A percentile compares a stretch with the other conserved stretches of the same genome.
Conservation (phyloP, 2,888 invertebrate species). For the Apotomis betuletana region DNA sequence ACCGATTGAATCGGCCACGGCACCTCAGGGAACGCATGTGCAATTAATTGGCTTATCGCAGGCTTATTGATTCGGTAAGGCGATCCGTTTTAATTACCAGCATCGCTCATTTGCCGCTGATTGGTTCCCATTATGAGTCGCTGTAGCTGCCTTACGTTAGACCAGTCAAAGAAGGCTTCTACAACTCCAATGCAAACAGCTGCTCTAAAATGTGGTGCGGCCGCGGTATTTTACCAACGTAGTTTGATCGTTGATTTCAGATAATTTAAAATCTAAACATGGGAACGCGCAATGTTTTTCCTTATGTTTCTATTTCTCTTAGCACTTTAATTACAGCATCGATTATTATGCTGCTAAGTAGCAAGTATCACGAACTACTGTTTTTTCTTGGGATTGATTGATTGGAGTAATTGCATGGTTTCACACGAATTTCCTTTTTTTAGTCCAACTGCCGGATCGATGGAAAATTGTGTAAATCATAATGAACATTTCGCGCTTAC, state of each 20-base stretch:
- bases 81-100: conserved; percentile 81
- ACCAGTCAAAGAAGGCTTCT: conserved; percentile 2
- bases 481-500: conserved; percentile 5
- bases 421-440: conserved; percentile 6
- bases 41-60: conserved; percentile 82
- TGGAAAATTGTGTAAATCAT: conserved; percentile 7
- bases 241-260: too few species aligned
- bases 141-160: conserved; percentile 23
- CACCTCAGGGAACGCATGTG: conserved; percentile 70
- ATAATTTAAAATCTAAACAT: too few species aligned
- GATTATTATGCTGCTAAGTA: neutral
- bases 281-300: too few species aligned
- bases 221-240: too few species aligned
- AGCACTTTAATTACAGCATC: too few species aligned
- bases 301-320: too few species aligned
- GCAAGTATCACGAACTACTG: neutral
- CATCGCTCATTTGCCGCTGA: conserved; percentile 79
- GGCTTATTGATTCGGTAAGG: conserved; percentile 81
- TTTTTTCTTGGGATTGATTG: neutral
- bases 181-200: too few species aligned
- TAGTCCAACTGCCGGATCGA: conserved; percentile 11
- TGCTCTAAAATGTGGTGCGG: too few species aligned
- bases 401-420: conserved; percentile 7
- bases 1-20: conserved; percentile 55
- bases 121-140: conserved; percentile 58